phyloP scores from a whole-genome alignment of 1,140 invertebrate species.

The Prorops nasuta region DNA sequence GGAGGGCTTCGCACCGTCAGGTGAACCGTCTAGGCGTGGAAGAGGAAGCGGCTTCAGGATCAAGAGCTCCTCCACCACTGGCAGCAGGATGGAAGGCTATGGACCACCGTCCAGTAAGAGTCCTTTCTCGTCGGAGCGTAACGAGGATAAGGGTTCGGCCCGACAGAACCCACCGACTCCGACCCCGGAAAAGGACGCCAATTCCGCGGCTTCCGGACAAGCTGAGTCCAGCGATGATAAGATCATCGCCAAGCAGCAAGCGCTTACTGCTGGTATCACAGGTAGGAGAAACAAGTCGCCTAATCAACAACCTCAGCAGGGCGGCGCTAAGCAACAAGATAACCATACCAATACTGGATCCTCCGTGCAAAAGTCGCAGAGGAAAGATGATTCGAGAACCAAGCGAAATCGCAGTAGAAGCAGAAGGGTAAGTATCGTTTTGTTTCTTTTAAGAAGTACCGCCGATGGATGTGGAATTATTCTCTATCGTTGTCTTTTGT shows the following conservation, averaged over 20 bases:
- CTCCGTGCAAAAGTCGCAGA: slow-evolving; percentile 23
- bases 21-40: slow-evolving; percentile 78
- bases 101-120: slow-evolving; percentile 75
- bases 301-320: slow-evolving; percentile 26
- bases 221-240: slow-evolving; percentile 63
- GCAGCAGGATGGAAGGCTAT: slow-evolving; percentile 68
- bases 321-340: slow-evolving; percentile 20
- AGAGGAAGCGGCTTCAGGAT: slow-evolving; percentile 58
- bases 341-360: slow-evolving; percentile 20
- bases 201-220: slow-evolving; percentile 16
- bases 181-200: slow-evolving; percentile 46
- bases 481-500: no score
- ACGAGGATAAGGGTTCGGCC: slow-evolving; percentile 36
- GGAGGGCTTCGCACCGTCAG: slow-evolving; percentile 73
- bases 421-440: slow-evolving; percentile 33
- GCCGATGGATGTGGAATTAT: no score
- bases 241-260: slow-evolving; percentile 68
- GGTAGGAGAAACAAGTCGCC: slow-evolving; percentile 53
- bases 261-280: slow-evolving; percentile 65
- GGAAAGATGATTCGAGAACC: slow-evolving; percentile 41
- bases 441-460: background rate
- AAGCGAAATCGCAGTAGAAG: slow-evolving; percentile 49
- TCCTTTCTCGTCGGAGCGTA: slow-evolving; percentile 61
- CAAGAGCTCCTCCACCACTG: slow-evolving; percentile 44
- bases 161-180: slow-evolving; percentile 41